Percentiles rank a stretch among this genome's conserved stretches.
Evolutionary conservation across 2,888 invertebrate species (phyloP).

Genomic region (Cabera pusaria): DNA sequence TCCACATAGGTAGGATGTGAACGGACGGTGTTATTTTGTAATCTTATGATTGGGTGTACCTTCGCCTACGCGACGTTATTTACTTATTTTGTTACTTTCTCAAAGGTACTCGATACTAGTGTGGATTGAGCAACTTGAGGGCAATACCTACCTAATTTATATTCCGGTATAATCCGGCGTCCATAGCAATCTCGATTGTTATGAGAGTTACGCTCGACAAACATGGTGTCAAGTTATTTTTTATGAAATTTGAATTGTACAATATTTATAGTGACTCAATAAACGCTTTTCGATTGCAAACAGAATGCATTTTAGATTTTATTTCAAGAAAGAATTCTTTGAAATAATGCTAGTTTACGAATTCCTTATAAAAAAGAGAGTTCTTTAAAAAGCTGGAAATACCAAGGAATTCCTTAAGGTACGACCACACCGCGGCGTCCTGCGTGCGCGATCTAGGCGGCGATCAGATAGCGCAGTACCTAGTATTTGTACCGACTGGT

Average conservation of each 20-base stretch:
- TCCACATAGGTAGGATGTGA: conserved; percentile 39
- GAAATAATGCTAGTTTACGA: conserved; percentile 2
- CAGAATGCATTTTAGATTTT: not conserved
- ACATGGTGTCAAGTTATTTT: conserved; percentile 11
- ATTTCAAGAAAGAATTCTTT: conserved; percentile 3
- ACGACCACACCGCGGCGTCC: no score
- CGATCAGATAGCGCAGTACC: no score
- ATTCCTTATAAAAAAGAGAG: conserved; percentile 5
- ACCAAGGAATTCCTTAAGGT: no score
- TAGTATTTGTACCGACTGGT: no score
- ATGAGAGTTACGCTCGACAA: conserved; percentile 6
- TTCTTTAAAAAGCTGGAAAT: conserved; percentile 3
- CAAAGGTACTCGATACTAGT: conserved; percentile 13
- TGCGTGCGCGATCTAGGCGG: no score
- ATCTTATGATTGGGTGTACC: conserved; percentile 39
- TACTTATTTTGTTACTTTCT: conserved; percentile 26
- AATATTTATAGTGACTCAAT: no score
- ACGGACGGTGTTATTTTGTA: conserved; percentile 36
- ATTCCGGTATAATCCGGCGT: conserved; percentile 19
- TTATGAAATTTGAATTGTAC: no score
- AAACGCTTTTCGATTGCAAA: no score
- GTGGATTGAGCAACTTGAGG: conserved; percentile 28
- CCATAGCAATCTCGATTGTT: conserved; percentile 9
- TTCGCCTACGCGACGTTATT: conserved; percentile 39
- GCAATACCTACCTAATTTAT: conserved; percentile 26